Evolutionary conservation across 2,113 vertebrate species (phyloP).

Genomic region (Sakesphorus luctuosus): DNA sequence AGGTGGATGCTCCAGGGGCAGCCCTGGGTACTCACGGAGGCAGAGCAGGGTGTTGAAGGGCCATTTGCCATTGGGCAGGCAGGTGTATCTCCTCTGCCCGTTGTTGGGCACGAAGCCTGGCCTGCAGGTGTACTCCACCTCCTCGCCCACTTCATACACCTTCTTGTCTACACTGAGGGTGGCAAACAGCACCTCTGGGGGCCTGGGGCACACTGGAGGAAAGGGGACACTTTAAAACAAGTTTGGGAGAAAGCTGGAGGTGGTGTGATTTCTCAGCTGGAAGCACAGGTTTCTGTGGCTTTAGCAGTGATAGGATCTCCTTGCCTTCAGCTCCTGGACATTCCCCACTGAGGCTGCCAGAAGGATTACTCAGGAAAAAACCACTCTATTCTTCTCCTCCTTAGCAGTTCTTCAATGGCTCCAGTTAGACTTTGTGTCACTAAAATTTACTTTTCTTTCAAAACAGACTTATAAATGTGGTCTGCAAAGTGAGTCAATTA

Average conservation of each 20-base stretch:
- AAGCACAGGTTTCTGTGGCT: not conserved
- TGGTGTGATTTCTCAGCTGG: not conserved
- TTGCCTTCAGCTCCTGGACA: not conserved
- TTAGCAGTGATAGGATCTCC: accelerated
- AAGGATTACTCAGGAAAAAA: not conserved
- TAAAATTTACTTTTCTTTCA: not conserved
- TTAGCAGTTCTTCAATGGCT: not conserved
- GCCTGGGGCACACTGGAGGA: constrained; percentile 81
- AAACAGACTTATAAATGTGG: not conserved
- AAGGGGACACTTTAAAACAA: not conserved
- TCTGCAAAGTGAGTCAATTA: not conserved
- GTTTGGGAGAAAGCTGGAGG: not conserved
- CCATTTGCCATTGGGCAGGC: constrained; percentile 79
- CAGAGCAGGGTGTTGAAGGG: constrained; percentile 77
- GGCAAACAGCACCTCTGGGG: constrained; percentile 69
- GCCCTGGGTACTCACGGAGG: constrained; percentile 76
- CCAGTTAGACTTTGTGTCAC: not conserved
- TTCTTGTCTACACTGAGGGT: constrained; percentile 56
- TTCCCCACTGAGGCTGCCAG: not conserved
- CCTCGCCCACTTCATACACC: constrained; percentile 74
- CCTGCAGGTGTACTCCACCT: constrained; percentile 75
- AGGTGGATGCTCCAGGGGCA: not conserved
- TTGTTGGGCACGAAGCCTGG: constrained; percentile 71
- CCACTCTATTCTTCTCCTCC: not conserved
- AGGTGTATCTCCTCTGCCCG: constrained; percentile 75